Evolutionary conservation across 2,888 invertebrate genomes (phyloP), one percentile per base, ranked within the genome.

Genomic region (Acrocyrtus sp.): DNA sequence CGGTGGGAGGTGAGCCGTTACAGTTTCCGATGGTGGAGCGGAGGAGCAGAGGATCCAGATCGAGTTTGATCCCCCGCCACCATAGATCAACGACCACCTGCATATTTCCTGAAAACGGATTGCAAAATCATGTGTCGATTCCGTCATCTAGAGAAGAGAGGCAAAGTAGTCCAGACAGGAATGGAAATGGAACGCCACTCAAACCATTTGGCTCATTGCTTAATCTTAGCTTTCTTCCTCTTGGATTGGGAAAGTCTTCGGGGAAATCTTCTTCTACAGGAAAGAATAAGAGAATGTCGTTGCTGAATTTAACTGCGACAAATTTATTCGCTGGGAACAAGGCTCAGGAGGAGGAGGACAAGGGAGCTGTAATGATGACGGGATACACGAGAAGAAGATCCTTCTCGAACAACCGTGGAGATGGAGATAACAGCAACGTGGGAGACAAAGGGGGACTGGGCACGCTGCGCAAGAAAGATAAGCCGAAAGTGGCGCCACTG

Each of bases 201-300:
- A 75, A 72, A 24, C 56, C 65, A 21, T 75, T 75, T 54, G 75
- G 75, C 15, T 75, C 75, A n/a, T 56, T 75, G 19, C 70, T 75
- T 19, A 75, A 75, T 45, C 70, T 75, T 3, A 75, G 67, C 22
- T 75, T 75, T 41, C 65, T 72, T 34, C 72, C 72, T 0, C 72
- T 72, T 17, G 72, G 72, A 10, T 21, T 72, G 12, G 72, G 72
- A n/a, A 72, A 72, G n/a, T 58, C 70, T 6, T 70, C 72, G 1
- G 58, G 56, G 8, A 72, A 72, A 22, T 72, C 72, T 10, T 34
- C 72, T 10, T 63, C 66, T 17, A 29, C 50, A 15, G 15, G 19
- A 3, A 62, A 61, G 45, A 43, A 47, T 12, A 73, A 73, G 26
- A 26, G 73, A 22, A 45, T 56, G 39, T 72, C 72, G 0, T 34